These are phyloP conservation scores for Nannospalax galili DNA, from an alignment of 2,113 vertebrate species.

Conservation along the genomic window DNA sequence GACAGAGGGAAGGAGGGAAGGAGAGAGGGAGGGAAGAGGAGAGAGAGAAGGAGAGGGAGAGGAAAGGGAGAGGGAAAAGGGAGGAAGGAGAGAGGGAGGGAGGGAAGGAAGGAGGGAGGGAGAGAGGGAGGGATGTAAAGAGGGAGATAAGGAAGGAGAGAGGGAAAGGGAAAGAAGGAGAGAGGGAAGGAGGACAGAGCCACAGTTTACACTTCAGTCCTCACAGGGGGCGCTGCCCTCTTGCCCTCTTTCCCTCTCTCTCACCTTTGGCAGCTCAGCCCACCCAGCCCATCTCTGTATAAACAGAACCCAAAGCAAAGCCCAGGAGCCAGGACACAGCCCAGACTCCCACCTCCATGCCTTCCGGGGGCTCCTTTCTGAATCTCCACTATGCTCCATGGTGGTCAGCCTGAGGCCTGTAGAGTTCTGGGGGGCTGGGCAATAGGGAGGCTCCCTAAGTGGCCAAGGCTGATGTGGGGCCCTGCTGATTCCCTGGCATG, in stretches of 20 bases:
- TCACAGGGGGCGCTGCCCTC: background rate
- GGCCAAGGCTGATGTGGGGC: background rate
- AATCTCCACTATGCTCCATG: background rate
- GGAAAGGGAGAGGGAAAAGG: no score
- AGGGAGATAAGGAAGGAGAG: no score
- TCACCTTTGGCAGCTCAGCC: background rate
- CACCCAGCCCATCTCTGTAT: no score
- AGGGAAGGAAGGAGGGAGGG: no score
- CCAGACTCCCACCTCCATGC: no score
- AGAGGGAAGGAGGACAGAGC: no score
- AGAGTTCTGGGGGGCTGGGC: background rate
- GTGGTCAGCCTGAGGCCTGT: background rate
- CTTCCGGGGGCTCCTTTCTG: background rate
- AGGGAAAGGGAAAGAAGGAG: no score
- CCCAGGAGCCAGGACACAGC: background rate
- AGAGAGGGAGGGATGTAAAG: background rate
- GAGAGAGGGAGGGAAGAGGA: no score
- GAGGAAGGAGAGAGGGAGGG: background rate
- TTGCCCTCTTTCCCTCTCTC: background rate
- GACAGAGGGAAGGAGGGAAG: background rate
- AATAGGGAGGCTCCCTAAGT: no score
- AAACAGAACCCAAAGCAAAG: background rate
- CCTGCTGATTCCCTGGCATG: background rate
- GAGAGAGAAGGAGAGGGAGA: no score
- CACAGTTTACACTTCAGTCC: no score